Evolutionary conservation across 1,140 invertebrate species (phyloP), one percentile per base, ranked within the genome.

Genomic region (Colletes latitarsis): DNA sequence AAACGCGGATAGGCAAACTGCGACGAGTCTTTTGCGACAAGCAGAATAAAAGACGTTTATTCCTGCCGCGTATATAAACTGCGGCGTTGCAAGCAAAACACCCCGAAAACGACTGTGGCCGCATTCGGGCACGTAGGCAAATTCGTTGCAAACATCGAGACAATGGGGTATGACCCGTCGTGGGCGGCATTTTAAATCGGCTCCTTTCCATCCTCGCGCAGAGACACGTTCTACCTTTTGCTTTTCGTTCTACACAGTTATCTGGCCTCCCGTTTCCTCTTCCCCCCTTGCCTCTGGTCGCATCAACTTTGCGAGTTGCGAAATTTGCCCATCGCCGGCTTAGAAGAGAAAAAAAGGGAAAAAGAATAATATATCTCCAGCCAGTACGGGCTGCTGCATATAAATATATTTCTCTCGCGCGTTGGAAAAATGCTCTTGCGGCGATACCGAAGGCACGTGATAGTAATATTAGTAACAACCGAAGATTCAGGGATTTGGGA

Each of bases 71-170:
- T 90, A 88, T 88, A 88, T 89, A 90, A 90, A 88, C 83, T 79
- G 81, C 63, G 72, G 53, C 21, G 77, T 21, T 63, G 58, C 67
- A 68, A 68, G 71, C 62, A 70, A 79, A 85, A 88, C 79, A 88
- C 83, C 62, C 77, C 70, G 85, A 83, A 89, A 90, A 80, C 81
- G 82, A 87, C 85, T 82, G 79, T 69, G 58, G 49, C 66, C 67
- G 79, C 86, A 84, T 91, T 88, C 83, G 84, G 69, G 87, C 90
- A 91, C 90, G 90, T 91, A 90, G 88, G 90, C 88, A 92, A 92
- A 91, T 91, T 91, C 87, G 90, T 91, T 82, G 90, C 90, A 91
- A 92, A 91, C 91, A 91, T 88, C 88, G 88, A 92, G 90, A 92
- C 90, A 91, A 92, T 92, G 83, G 90, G 83, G 86, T 88, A 88